Evolutionary conservation across 1,140 invertebrate species (phyloP), one percentile per base, ranked within the genome.

Genomic region (Penaeus indicus): DNA sequence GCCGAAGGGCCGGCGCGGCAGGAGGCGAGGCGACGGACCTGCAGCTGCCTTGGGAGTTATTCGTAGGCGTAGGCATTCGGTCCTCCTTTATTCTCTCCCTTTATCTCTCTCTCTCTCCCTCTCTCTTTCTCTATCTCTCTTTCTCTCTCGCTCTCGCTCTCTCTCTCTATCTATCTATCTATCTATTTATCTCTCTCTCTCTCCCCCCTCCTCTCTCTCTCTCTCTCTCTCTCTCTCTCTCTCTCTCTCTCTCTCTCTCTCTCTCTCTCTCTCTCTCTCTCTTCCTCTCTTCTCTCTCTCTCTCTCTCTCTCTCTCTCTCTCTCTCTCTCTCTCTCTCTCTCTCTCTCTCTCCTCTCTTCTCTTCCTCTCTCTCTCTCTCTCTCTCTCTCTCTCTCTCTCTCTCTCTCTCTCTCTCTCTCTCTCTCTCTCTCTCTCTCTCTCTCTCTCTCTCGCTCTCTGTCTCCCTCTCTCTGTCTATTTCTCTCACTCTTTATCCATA

Each of bases 381-480:
- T 42, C 38, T 42, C 38, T 42, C 38, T 42, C 7, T 7, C 4
- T 42, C 38, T 42, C 38, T 42, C 38, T 42, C 7, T 7, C 38
- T 8, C 79, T 60, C 79, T n/a, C 19, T 18, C 21, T 19, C 79
- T 60, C 10, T 18, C 32, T 60, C 21, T 21, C 22, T 25, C 7
- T 61, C 64, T 67, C 32, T 32, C 32, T 32, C 32, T 32, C 32
- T 32, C 32, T 32, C 32, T 32, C 32, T 32, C 64, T 67, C 64
- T 67, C 64, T 67, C n/a, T n/a, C 69, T 72, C 69, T n/a, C 69
- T 72, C 69, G 27, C 69, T 27, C 69, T 72, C 69, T 72, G 3
- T 72, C n/a, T n/a, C 69, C 27, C n/a, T 27, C 69, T 72, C 69
- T 72, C 22, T n/a, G 0, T 72, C 16, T 72, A 13, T 25, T 1